Percentiles rank a stretch among this genome's conserved stretches.
phyloP scores from a whole-genome alignment of 2,888 invertebrate species.

The Ormia ochracea region DNA sequence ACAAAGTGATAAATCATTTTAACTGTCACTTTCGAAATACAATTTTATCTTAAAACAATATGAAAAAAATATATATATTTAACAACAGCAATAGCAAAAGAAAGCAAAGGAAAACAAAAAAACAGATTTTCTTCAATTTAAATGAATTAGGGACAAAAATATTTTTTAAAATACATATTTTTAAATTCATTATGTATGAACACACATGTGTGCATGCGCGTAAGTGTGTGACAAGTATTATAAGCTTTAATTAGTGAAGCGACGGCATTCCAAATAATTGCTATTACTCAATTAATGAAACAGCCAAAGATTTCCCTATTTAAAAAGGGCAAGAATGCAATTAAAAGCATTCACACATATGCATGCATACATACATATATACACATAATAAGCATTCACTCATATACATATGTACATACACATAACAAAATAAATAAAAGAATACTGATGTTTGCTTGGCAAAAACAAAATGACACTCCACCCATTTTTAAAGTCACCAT shows the following conservation, averaged over 20 bases:
- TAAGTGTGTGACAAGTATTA: too few species aligned
- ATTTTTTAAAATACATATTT: background rate
- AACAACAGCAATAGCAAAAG: constrained; percentile 41
- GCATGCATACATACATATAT: too few species aligned
- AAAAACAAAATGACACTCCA: constrained; percentile 57
- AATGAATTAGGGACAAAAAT: constrained; percentile 16
- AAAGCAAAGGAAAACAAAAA: constrained; percentile 21
- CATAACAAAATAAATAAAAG: constrained; percentile 1
- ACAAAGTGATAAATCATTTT: constrained; percentile 76
- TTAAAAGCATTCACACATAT: too few species aligned
- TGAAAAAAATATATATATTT: constrained; percentile 13
- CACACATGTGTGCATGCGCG: too few species aligned
- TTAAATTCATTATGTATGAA: too few species aligned
- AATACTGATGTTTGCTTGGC: constrained; percentile 43
- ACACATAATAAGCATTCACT: too few species aligned
- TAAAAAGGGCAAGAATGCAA: background rate
- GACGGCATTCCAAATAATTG: constrained; percentile 46
- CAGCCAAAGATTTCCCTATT: constrained; percentile 15
- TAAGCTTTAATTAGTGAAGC: constrained; percentile 24
- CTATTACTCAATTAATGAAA: constrained; percentile 22
- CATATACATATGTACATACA: too few species aligned
- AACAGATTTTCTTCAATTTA: constrained; percentile 28
- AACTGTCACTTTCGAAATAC: constrained; percentile 77
- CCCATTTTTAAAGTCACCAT: constrained; percentile 59
- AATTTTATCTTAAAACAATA: constrained; percentile 74